A percentile compares a stretch with the other conserved stretches of the same genome.
phyloP scores from a whole-genome alignment of 2,797 vertebrate genomes.

The Gambelia wislizenii region DNA sequence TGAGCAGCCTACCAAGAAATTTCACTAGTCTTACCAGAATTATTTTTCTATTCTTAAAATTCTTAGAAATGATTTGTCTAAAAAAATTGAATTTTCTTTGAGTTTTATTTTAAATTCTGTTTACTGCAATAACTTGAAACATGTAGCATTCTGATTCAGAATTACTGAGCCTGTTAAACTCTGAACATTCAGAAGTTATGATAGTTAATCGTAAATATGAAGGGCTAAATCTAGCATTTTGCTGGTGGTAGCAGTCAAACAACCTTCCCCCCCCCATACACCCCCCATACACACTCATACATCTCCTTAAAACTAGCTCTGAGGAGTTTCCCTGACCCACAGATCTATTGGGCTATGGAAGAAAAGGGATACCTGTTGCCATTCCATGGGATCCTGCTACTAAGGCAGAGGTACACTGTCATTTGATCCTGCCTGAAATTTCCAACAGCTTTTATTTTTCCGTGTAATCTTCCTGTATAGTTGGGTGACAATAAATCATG shows the following conservation, averaged over 20 bases:
- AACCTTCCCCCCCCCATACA: too few relatives aligned
- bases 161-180: slow-evolving; percentile 48
- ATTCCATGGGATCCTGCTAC: neutral
- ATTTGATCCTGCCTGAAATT: neutral
- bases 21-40: neutral
- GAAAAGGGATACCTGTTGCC: too few relatives aligned
- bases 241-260: too few relatives aligned
- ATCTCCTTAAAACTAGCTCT: too few relatives aligned
- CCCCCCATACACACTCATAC: too few relatives aligned
- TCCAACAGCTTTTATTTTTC: slow-evolving; percentile 21
- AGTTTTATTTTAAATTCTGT: neutral
- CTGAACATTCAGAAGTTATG: neutral
- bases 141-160: slow-evolving; percentile 59
- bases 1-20: slow-evolving; percentile 33
- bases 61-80: neutral
- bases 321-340: too few relatives aligned
- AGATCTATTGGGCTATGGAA: too few relatives aligned
- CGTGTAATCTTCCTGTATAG: neutral
- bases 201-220: neutral
- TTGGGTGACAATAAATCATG: neutral
- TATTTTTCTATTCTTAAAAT: neutral
- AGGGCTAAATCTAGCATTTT: neutral
- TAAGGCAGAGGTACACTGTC: neutral
- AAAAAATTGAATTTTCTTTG: neutral
- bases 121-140: neutral